Base-by-base conservation (phyloP, 2,797 vertebrate genomes). In the Tachyglossus aculeatus region DNA sequence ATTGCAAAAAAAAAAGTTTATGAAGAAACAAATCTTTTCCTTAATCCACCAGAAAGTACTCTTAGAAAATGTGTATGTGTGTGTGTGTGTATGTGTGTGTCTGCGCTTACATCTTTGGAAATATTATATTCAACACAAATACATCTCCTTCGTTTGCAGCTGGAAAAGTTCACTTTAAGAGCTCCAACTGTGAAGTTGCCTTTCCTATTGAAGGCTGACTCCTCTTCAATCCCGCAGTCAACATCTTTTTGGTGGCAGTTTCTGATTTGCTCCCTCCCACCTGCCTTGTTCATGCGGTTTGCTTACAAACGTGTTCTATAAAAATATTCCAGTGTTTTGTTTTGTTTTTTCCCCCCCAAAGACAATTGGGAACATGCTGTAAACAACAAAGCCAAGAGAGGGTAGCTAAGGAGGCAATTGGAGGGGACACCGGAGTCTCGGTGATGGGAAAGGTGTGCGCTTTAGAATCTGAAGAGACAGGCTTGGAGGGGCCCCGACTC, bases 1-100 rank as follows among this genome's bases (percentile, higher is more conserved):
- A 78, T 48, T 21, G 71, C 29, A 15, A n/a, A n/a, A n/a, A n/a
- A n/a, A n/a, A 66, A 88, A 83, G 69, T 86, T 82, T 25, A 41
- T 45, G 21, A 67, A 71, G 60, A 76, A 80, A 79, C 63, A 51
- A 33, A 39, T 45, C 19, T 27, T 31, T 5, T 7, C 18, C 61
- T 75, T 75, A 60, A 67, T 84, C 84, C 54, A 22, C 9, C 27
- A 25, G 36, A 56, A 57, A 65, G 52, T 31, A 52, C 78, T 74
- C 71, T 43, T 40, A 9, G 38, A 39, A 36, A 13, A 7, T 5
- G 3, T 15, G 9, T 11, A 4, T 15, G 50, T 41, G 32, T 32
- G 51, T 3, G 7, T 19, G 4, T 19, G 16, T 31, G 38, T 10
- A 1, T 2, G 5, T 11, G 18, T 19, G 9, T 6, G n/a, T n/a